Percentiles rank a stretch among this genome's conserved stretches.
Conservation (phyloP, 2,113 vertebrate species). For the Podarcis muralis region DNA sequence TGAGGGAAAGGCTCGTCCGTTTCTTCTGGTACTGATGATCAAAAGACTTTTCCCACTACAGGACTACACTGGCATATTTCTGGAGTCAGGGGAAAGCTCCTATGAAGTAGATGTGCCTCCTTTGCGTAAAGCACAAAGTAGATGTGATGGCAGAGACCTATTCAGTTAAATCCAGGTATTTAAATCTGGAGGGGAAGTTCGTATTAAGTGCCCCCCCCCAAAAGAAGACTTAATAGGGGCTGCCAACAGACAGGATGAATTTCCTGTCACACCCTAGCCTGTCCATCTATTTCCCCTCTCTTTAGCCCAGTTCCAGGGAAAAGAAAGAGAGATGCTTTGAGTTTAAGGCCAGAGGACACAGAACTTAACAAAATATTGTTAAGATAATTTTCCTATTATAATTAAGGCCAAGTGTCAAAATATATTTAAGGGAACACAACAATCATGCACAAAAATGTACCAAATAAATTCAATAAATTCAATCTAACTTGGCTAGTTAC, state of each 20-base stretch:
- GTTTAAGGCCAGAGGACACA: not conserved
- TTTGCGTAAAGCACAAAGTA: not conserved
- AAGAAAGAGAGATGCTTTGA: not conserved
- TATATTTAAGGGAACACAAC: not conserved
- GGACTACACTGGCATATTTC: not conserved
- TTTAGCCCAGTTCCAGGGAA: too few relatives aligned
- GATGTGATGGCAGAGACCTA: too few relatives aligned
- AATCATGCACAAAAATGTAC: not conserved
- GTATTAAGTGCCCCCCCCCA: not conserved
- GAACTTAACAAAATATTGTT: not conserved
- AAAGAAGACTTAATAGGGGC: not conserved
- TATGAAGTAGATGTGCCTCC: too few relatives aligned
- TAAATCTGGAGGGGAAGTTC: not conserved
- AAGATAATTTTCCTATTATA: not conserved
- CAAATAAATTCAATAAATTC: not conserved
- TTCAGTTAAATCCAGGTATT: not conserved
- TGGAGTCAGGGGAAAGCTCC: not conserved
- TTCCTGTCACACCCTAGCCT: not conserved
- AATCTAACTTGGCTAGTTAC: not conserved
- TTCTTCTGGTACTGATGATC: not conserved
- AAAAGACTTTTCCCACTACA: not conserved
- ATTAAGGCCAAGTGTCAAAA: not conserved
- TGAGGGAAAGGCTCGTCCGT: not conserved
- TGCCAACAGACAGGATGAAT: not conserved
- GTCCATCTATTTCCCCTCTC: too few relatives aligned